These are phyloP conservation scores for Drosophila recens DNA, from an alignment of 2,888 invertebrate species.

Conservation along the genomic window DNA sequence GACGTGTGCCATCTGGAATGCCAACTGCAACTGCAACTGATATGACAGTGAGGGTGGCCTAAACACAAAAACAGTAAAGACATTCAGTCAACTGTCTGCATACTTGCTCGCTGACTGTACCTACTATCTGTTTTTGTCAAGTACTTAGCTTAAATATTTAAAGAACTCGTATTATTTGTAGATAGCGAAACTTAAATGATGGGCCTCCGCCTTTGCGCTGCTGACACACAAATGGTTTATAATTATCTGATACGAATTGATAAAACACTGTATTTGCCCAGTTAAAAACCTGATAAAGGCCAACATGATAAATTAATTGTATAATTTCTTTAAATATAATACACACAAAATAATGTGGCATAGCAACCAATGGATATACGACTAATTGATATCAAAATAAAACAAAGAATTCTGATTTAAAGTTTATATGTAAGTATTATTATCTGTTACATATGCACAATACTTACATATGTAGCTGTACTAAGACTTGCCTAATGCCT, in stretches of 20 bases:
- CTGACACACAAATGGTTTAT: conserved; percentile 36
- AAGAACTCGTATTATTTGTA: conserved; percentile 10
- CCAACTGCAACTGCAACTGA: conserved; percentile 16
- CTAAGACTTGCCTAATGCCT: background rate
- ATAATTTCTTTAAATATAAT: conserved; percentile 18
- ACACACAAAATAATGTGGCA: conserved; percentile 1
- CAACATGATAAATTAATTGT: conserved; percentile 39
- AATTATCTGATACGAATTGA: conserved; percentile 48
- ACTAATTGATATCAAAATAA: conserved; percentile 1
- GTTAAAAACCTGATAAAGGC: conserved; percentile 34
- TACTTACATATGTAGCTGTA: background rate
- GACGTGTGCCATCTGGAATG: conserved; percentile 25
- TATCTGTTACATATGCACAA: background rate
- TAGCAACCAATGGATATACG: conserved; percentile 19
- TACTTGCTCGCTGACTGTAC: conserved; percentile 43
- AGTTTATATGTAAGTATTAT: background rate
- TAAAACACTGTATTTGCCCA: conserved; percentile 36
- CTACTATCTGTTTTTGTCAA: conserved; percentile 12
- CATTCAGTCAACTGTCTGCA: background rate
- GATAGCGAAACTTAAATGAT: conserved; percentile 47
- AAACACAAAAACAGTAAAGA: background rate
- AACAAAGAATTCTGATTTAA: background rate
- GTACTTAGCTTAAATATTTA: conserved; percentile 36
- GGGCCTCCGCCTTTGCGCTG: conserved; percentile 12
- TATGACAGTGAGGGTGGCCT: background rate